phyloP scores from a whole-genome alignment of 2,888 invertebrate species.

The Gibbula magus region DNA sequence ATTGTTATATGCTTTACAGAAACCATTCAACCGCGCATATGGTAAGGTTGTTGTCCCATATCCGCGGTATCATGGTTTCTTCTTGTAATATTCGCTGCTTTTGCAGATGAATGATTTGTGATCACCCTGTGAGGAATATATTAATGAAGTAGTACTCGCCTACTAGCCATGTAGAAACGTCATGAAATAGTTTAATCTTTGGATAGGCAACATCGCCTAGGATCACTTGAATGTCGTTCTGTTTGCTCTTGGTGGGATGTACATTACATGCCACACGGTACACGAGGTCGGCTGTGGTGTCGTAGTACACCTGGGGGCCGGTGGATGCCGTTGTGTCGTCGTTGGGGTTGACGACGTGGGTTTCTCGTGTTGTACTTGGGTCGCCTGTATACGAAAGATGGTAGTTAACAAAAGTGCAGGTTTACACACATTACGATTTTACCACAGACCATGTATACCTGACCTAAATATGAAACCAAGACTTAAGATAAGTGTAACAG shows the following conservation, averaged over 20 bases:
- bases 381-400: background rate
- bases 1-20: too few species aligned
- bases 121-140: too few species aligned
- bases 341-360: background rate
- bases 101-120: too few species aligned
- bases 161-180: slow-evolving; percentile 39
- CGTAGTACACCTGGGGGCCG: background rate
- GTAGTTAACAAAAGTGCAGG: too few species aligned
- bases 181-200: slow-evolving; percentile 34
- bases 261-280: background rate
- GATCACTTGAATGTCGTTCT: slow-evolving; percentile 26
- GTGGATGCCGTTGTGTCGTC: background rate
- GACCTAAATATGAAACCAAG: too few species aligned
- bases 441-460: too few species aligned
- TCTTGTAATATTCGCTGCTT: too few species aligned
- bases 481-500: too few species aligned
- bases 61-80: too few species aligned
- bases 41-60: too few species aligned
- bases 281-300: background rate
- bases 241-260: background rate
- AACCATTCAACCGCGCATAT: too few species aligned
- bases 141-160: background rate
- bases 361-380: background rate
- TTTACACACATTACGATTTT: too few species aligned
- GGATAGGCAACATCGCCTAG: slow-evolving; percentile 26